Evolutionary conservation across 2,888 invertebrate genomes (phyloP).

Genomic region (Hemaris fuciformis): DNA sequence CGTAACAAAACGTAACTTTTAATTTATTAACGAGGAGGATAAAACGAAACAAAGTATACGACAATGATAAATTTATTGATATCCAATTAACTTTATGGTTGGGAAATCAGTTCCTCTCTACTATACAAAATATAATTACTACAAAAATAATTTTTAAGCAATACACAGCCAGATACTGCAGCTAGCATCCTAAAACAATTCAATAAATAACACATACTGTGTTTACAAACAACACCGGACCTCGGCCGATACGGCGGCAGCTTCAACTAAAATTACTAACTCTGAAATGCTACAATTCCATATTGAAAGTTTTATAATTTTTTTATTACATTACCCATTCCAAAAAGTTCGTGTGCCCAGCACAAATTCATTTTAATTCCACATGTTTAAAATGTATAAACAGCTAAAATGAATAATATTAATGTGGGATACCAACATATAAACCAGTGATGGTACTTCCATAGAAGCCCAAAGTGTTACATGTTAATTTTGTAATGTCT

Average conservation of each 20-base stretch:
- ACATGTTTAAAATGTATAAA: too few species aligned
- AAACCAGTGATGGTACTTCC: too few species aligned
- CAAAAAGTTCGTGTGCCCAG: too few species aligned
- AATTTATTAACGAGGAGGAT: too few species aligned
- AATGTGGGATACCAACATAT: neutral
- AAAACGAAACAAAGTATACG: neutral
- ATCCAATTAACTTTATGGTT: neutral
- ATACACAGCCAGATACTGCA: slow-evolving; percentile 35
- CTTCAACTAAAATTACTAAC: neutral
- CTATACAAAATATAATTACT: slow-evolving; percentile 17
- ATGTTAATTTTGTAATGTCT: too few species aligned
- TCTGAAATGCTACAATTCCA: neutral
- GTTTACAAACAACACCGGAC: neutral
- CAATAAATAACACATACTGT: slow-evolving; percentile 12
- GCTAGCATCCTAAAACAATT: slow-evolving; percentile 1
- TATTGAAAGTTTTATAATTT: neutral
- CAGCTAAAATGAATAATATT: too few species aligned
- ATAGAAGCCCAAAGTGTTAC: too few species aligned
- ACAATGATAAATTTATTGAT: slow-evolving; percentile 6
- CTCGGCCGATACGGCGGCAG: neutral
- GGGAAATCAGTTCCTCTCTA: slow-evolving; percentile 10
- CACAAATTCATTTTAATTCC: neutral
- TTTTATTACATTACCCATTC: too few species aligned
- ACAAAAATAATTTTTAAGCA: slow-evolving; percentile 40
- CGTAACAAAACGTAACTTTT: too few species aligned